Percentiles rank a stretch among this genome's conserved stretches.
Evolutionary conservation across 1,140 invertebrate species (phyloP).

Genomic region (Mizuhopecten yessoensis): DNA sequence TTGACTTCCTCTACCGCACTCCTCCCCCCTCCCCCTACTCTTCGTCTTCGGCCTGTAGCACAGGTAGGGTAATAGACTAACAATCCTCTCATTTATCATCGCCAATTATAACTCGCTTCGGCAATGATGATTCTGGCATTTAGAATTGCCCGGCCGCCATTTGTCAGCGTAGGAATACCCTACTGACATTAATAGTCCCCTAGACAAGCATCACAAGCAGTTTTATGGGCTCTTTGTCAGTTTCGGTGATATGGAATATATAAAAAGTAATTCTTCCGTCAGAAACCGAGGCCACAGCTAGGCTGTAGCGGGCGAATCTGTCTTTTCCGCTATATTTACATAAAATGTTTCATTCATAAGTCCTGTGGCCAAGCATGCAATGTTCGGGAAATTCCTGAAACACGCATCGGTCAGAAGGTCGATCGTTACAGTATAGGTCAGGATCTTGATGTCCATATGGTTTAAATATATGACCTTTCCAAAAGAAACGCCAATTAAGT

Average conservation of each 20-base stretch:
- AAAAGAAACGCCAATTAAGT: not conserved
- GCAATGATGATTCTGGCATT: conserved; percentile 10
- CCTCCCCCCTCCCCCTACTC: not conserved
- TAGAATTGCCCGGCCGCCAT: conserved; percentile 36
- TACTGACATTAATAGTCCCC: conserved; percentile 29
- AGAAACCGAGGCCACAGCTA: not conserved
- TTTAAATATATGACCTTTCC: not conserved
- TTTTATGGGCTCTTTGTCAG: conserved; percentile 33
- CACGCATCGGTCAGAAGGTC: not conserved
- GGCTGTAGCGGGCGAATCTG: not conserved
- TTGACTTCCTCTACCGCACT: not conserved
- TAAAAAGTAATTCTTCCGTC: conserved; percentile 1
- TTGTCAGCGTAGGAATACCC: conserved; percentile 22
- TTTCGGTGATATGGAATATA: conserved; percentile 34
- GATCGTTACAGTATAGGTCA: not conserved
- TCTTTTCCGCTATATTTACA: not conserved
- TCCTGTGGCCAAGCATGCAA: not conserved
- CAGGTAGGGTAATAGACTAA: not conserved
- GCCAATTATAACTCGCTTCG: conserved; percentile 37
- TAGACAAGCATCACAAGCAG: conserved; percentile 37
- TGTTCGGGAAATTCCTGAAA: not conserved
- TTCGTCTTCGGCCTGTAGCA: not conserved
- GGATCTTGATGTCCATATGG: not conserved
- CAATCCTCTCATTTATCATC: conserved; percentile 2
- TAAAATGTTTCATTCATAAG: conserved; percentile 40